Percentiles rank a stretch among this genome's conserved stretches.
phyloP scores from a whole-genome alignment of 2,888 invertebrate genomes.

The Gibbula magus region DNA sequence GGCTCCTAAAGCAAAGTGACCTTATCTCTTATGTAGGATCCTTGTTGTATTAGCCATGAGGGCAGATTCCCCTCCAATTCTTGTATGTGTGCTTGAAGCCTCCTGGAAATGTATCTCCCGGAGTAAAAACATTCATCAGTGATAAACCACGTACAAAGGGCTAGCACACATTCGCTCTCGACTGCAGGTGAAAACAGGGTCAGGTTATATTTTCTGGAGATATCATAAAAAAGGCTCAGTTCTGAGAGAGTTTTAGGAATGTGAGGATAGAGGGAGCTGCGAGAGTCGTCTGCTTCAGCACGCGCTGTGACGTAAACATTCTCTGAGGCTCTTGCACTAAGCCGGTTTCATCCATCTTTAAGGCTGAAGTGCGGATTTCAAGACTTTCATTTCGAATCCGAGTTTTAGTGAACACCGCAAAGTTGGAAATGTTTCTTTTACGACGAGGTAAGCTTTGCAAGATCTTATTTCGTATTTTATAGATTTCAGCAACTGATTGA shows the following conservation, averaged over 20 bases:
- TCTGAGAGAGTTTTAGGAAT: background rate
- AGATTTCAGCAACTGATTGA: no score
- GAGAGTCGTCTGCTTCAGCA: background rate
- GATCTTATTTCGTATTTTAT: no score
- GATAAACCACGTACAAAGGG: no score
- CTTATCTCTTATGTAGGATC: background rate
- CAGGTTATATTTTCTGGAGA: background rate
- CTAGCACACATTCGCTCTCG: no score
- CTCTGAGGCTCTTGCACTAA: no score
- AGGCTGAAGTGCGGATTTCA: no score
- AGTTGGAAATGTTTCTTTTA: no score
- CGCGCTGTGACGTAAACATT: conserved; percentile 16
- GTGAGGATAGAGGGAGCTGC: background rate
- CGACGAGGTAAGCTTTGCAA: no score
- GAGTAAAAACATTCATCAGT: no score
- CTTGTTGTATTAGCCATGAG: background rate
- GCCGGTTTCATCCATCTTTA: no score
- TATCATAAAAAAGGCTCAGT: background rate
- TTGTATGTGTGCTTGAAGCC: background rate
- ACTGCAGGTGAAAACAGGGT: background rate
- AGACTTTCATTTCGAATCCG: no score
- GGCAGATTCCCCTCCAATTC: background rate
- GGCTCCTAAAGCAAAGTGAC: background rate
- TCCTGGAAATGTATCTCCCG: background rate
- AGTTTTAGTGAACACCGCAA: no score